phyloP scores from a whole-genome alignment of 1,140 invertebrate species.

The Drosophila ogumai region DNA sequence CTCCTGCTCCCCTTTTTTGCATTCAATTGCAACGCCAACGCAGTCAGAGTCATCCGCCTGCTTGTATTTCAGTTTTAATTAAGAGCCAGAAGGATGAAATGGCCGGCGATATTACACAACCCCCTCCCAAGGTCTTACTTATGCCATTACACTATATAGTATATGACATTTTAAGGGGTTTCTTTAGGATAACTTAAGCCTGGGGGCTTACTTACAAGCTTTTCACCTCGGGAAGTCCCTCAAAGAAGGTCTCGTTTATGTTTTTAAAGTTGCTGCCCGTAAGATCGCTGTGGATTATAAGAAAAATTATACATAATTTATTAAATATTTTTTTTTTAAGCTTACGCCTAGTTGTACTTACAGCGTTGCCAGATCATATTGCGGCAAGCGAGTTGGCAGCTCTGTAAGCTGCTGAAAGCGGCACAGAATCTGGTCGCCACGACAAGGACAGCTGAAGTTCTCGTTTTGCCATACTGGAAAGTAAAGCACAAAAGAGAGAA shows the following conservation, averaged over 20 bases:
- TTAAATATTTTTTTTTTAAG: neutral
- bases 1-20: neutral
- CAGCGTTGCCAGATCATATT: constrained; percentile 65
- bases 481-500: neutral
- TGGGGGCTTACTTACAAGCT: constrained; percentile 68
- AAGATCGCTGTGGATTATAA: constrained; percentile 62
- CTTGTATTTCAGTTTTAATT: constrained; percentile 66
- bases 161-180: constrained; percentile 1
- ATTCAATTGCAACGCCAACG: constrained; percentile 23
- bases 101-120: constrained; percentile 9
- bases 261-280: constrained; percentile 76
- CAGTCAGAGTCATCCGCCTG: constrained; percentile 34
- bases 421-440: constrained; percentile 74
- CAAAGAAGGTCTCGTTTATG: constrained; percentile 65
- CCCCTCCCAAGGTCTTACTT: neutral
- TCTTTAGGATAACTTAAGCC: neutral
- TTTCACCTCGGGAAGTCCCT: constrained; percentile 65
- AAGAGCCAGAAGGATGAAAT: constrained; percentile 24
- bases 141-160: neutral
- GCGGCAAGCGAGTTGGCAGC: constrained; percentile 60
- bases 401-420: constrained; percentile 71
- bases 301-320: neutral
- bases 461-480: constrained; percentile 60
- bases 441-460: constrained; percentile 78
- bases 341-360: no score